Evolutionary conservation across 2,888 invertebrate genomes (phyloP).

Genomic region (Thymelicus lineola): DNA sequence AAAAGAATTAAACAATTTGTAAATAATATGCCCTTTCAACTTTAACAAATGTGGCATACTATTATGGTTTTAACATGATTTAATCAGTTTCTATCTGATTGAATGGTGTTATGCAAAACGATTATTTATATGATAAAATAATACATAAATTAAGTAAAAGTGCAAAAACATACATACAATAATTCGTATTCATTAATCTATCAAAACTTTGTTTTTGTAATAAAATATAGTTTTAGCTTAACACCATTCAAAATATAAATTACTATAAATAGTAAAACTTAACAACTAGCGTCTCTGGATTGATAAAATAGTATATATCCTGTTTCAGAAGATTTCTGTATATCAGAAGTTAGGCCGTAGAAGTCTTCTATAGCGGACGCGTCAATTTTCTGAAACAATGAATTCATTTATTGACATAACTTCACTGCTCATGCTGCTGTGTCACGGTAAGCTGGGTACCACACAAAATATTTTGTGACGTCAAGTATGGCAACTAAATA

Average conservation of each 20-base stretch:
- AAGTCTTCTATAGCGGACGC: conserved; percentile 99
- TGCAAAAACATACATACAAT: conserved; percentile 18
- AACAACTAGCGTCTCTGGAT: conserved; percentile 91
- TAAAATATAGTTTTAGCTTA: conserved; percentile 27
- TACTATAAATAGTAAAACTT: conserved; percentile 75
- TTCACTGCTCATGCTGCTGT: too few relatives aligned
- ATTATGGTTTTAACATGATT: conserved; percentile 64
- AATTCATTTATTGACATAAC: background rate
- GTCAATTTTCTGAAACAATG: conserved; percentile 95
- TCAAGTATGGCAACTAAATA: too few relatives aligned
- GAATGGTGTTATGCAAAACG: conserved; percentile 34
- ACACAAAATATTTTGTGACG: too few relatives aligned
- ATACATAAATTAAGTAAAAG: conserved; percentile 6
- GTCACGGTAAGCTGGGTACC: too few relatives aligned
- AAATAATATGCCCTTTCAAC: conserved; percentile 80
- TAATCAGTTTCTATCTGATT: conserved; percentile 63
- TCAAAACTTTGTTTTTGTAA: conserved; percentile 30
- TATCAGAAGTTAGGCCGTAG: conserved; percentile 99
- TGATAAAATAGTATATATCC: conserved; percentile 99
- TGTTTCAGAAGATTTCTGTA: conserved; percentile 99
- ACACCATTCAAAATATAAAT: conserved; percentile 69
- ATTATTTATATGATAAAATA: conserved; percentile 11
- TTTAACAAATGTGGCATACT: conserved; percentile 79
- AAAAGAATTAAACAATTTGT: conserved; percentile 69
- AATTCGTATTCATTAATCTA: conserved; percentile 13